These are phyloP conservation scores for Aromia moschata DNA, from an alignment of 2,888 invertebrate species.

Conservation along the genomic window DNA sequence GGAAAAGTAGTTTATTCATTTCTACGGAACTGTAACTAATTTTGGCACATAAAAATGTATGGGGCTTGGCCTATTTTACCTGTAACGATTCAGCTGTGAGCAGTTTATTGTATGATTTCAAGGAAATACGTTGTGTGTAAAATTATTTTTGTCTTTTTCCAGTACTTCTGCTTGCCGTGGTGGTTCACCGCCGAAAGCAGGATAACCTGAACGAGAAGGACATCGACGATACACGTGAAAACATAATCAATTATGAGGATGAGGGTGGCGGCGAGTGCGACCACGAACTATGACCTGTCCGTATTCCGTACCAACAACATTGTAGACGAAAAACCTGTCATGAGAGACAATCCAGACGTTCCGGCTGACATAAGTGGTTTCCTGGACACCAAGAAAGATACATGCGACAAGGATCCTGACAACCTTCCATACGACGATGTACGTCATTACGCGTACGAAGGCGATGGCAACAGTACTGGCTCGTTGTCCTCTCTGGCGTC, in stretches of 20 bases:
- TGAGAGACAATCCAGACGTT: constrained; percentile 66
- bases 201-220: constrained; percentile 90
- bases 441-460: constrained; percentile 97
- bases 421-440: constrained; percentile 96
- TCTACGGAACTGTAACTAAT: too few species aligned
- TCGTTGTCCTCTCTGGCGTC: constrained; percentile 93
- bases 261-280: constrained; percentile 99
- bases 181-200: constrained; percentile 87
- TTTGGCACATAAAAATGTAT: too few species aligned
- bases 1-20: too few species aligned
- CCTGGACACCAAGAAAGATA: constrained; percentile 87
- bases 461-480: constrained; percentile 90
- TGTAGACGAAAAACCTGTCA: constrained; percentile 55
- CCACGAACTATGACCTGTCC: constrained; percentile 88
- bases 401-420: constrained; percentile 90
- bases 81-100: too few species aligned
- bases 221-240: constrained; percentile 95
- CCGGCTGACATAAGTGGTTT: constrained; percentile 90
- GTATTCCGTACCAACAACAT: constrained; percentile 68
- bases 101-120: too few species aligned
- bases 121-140: too few species aligned
- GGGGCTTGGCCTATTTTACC: too few species aligned
- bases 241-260: constrained; percentile 96
- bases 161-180: constrained; percentile 88
- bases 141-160: constrained; percentile 59